phyloP scores from a whole-genome alignment of 2,888 invertebrate species.

The Lasioglossum morio region DNA sequence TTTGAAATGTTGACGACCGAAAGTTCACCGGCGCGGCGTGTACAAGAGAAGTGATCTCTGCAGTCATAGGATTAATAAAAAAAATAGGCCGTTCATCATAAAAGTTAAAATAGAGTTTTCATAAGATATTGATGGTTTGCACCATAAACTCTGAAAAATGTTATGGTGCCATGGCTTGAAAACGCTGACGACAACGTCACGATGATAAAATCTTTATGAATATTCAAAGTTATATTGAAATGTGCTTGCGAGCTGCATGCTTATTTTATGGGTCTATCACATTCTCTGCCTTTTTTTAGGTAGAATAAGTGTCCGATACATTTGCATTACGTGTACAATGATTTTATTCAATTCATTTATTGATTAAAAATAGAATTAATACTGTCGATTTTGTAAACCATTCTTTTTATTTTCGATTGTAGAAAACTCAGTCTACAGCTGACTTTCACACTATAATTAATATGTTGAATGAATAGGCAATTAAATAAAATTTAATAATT shows the following conservation, averaged over 20 bases:
- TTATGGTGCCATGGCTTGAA: neutral
- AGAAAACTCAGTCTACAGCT: neutral
- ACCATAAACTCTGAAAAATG: neutral
- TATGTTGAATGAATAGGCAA: neutral
- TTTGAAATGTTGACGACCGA: neutral
- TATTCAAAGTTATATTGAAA: conserved; percentile 5
- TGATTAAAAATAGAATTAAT: neutral
- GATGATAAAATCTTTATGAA: conserved; percentile 3
- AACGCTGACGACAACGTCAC: neutral
- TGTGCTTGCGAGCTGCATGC: neutral
- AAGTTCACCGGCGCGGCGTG: neutral
- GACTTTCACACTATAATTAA: too few species aligned
- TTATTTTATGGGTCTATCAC: neutral
- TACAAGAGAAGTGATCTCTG: neutral
- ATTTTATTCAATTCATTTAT: neutral
- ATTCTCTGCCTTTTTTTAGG: neutral
- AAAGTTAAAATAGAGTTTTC: neutral
- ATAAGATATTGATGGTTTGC: neutral
- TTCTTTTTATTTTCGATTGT: neutral
- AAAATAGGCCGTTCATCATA: neutral
- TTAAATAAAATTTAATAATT: neutral
- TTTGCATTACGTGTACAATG: neutral
- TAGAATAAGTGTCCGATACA: neutral
- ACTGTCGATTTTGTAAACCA: neutral
- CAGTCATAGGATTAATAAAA: neutral